Evolutionary conservation across 1,140 invertebrate genomes (phyloP), one percentile per base, ranked within the genome.

Genomic region (Popillia japonica): DNA sequence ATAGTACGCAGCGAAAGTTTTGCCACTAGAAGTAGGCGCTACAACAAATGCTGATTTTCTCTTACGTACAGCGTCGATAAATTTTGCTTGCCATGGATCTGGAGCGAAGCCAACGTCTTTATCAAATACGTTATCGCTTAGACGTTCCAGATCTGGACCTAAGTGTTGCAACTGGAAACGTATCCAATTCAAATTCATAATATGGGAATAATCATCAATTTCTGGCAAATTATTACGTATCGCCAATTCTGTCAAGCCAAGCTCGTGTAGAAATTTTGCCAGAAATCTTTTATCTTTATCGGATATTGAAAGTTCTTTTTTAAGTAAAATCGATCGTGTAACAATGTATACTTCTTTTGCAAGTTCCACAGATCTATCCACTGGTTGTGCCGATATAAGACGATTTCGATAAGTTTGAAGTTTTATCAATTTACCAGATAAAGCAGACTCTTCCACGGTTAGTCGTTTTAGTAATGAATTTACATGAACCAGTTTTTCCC

Each of bases 1-100:
- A 73, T 83, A 83, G 75, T 83, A 83, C 0, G 79, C 78, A 20
- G 82, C 82, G 72, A 82, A 83, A 9, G 82, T 83, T 77, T 83
- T 83, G n/a, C 82, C 82, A 44, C 81, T 82, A 27, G 82, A 83
- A 10, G 82, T 83, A 9, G 82, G 82, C 17, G 82, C 81, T 17
- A 82, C 82, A 20, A 83, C 78, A 8, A 83, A 23, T 1, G 79
- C 82, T 11, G 82, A 83, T 44, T 83, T 78, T 10, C 76, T 77
- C 55, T 80, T 76, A 23, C 80, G 80, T 59, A 83, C 77, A 27
- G 55, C 72, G 59, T 80, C 76, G 40, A 83, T 82, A 6, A 83
- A 75, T 44, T 80, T 40, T 74, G 17, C 44, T 34, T 83, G 82
- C 82, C 82, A 83, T 3, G 76, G 68, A 79, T 83, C 82, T 17